Base-by-base conservation (phyloP, 2,113 vertebrate species). In the Falcunculus frontatus region DNA sequence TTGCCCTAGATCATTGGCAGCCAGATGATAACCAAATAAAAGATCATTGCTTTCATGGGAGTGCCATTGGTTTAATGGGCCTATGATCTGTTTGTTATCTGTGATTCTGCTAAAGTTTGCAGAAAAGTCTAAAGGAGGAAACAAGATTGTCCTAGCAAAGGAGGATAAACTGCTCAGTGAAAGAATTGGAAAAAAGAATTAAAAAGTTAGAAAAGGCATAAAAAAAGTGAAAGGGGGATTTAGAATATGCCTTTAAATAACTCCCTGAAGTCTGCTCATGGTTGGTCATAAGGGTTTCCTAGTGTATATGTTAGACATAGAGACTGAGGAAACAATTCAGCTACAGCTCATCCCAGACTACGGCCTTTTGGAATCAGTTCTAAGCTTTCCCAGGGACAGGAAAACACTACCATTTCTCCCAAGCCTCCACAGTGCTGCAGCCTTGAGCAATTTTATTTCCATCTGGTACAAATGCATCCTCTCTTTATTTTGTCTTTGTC, bases 401-500 rank as follows among this genome's bases (percentile, higher is more conserved):
- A 78, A 91, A 91, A 65, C 11, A 52, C 50, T 82, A 80, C 65
- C 46, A 49, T 84, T 95, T 93, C 83, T 89, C 74, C 74, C 35
- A 90, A 84, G 52, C 52, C 19, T 95, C 81, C 90, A 93, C 88
- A 84, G 65, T 67, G 42, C 74, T 93, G 78, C 82, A 95, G 90
- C 90, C 93, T 91, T 89, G 88, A 96, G 74, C 82, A 94, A 55
- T 85, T 95, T 95, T 87, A 87, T 70, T 93, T 85, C 65, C 2
- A 3, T 78, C 75, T 90, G 12, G 52, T 90, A 82, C 46, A 80
- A 76, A 93, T 5, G n/a, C 44, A 69, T 73, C 49, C 8, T 80
- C 30, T 86, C 5, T 47, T 60, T 27, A 46, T 32, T 56, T 74
- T 59, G 57, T 20, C 65, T 87, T 64, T 30, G 11, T 39, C 4